Base-by-base conservation (phyloP, 1,140 invertebrate genomes). In the Drosophila varians region DNA sequence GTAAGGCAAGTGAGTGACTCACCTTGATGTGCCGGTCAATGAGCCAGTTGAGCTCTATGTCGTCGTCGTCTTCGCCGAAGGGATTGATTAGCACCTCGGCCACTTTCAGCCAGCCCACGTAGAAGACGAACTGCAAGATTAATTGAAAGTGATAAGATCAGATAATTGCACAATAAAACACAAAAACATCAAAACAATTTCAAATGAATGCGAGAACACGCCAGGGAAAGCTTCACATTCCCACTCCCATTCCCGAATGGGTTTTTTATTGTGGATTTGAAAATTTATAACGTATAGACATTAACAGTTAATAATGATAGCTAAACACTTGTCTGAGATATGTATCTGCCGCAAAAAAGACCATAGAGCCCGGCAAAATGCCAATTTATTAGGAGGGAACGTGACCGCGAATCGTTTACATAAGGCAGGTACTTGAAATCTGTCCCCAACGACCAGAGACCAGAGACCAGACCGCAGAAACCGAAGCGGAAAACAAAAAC, bases 31-130 rank as follows among this genome's bases (percentile, higher is more conserved):
- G 96, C 74, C 96, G 93, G 91, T 97, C 96, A 76, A 97, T 97
- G 12, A 97, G 92, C 96, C 96, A 97, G 88, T 97, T 97, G 3
- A 97, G 90, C 92, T 98, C 97, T 80, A 97, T 98, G 90, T 98
- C 97, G 86, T 98, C 97, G 80, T 99, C 97, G 88, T 98, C 97
- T 93, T 98, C 97, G 6, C 97, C 97, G 86, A 98, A 98, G 2
- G 96, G 96, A 93, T 97, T 97, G 54, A 97, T 97, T 52, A 97
- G 92, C 3, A 97, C 96, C 91, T 98, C 97, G 9, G 97, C 97
- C 12, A 98, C 97, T 94, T 99, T 98, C 23, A 99, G 92, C 98
- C 98, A 99, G 14, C 98, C 98, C 79, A 99, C 96, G 93, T 98
- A 99, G 92, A 99, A 99, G 90, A 97, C 96, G 91, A 99, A 99